A percentile compares a stretch with the other conserved stretches of the same genome.
Evolutionary conservation across 1,140 invertebrate species (phyloP).

Genomic region (Halyomorpha halys): DNA sequence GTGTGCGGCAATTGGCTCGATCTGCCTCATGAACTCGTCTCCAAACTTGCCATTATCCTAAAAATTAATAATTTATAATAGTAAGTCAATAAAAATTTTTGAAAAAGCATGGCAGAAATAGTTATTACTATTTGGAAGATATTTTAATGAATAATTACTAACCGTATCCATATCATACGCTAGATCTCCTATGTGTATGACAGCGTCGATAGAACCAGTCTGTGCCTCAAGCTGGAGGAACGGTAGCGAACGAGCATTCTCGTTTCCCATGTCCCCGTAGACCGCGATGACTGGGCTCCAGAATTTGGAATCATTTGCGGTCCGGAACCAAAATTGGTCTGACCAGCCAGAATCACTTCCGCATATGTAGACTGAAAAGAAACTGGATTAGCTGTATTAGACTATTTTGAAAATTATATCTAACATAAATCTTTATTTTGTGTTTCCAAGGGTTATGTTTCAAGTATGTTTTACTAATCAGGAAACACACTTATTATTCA

Average conservation of each 20-base stretch:
- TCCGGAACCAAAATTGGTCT: constrained; percentile 60
- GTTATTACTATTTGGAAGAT: too few species aligned
- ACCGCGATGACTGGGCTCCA: constrained; percentile 75
- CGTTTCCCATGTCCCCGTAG: constrained; percentile 86
- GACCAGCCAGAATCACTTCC: constrained; percentile 75
- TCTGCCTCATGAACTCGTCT: constrained; percentile 83
- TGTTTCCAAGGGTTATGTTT: too few species aligned
- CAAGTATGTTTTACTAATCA: too few species aligned
- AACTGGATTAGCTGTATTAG: too few species aligned
- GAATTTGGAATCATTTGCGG: constrained; percentile 45
- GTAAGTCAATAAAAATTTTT: background rate
- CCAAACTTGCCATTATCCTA: constrained; percentile 63
- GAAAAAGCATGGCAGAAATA: too few species aligned
- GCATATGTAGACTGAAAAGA: constrained; percentile 62
- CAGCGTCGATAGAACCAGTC: constrained; percentile 68
- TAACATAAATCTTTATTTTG: too few species aligned
- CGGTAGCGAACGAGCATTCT: constrained; percentile 73
- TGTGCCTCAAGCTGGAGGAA: constrained; percentile 72
- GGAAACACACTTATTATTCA: too few species aligned
- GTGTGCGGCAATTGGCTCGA: constrained; percentile 74
- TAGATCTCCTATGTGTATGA: constrained; percentile 90
- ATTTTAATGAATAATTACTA: too few species aligned
- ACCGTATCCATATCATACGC: constrained; percentile 87
- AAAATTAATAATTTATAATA: constrained; percentile 20
- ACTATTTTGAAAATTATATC: too few species aligned